phyloP scores from a whole-genome alignment of 1,140 invertebrate genomes.

The Propsilocerus akamusi region DNA sequence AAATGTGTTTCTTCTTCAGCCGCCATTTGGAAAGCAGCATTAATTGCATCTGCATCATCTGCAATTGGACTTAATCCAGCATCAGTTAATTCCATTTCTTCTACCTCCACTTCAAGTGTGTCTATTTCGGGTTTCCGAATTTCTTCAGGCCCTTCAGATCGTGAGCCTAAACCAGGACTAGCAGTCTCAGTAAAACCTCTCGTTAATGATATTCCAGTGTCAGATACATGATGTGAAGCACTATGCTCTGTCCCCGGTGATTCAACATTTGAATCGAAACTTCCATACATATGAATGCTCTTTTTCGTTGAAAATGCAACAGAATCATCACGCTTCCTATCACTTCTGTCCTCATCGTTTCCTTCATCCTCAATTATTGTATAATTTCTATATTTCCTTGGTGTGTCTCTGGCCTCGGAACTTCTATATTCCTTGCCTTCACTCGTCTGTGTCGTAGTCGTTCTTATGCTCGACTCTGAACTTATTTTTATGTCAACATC shows the following conservation, averaged over 20 bases:
- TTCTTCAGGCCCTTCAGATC: not conserved
- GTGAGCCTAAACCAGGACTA: constrained; percentile 15
- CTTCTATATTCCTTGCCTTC: not conserved
- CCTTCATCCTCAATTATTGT: constrained; percentile 10
- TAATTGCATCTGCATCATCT: constrained; percentile 22
- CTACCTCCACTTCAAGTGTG: constrained; percentile 22
- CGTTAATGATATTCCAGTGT: constrained; percentile 31
- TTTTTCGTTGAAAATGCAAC: constrained; percentile 30
- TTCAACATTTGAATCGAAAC: constrained; percentile 16
- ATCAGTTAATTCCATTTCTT: constrained; percentile 31
- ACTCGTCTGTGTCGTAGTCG: constrained; percentile 18
- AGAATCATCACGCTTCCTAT: constrained; percentile 24
- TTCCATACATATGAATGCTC: constrained; percentile 27
- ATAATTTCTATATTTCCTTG: constrained; percentile 13
- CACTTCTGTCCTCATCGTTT: constrained; percentile 12
- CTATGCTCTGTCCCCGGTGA: constrained; percentile 28
- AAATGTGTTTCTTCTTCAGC: constrained; percentile 21
- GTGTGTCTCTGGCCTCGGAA: not conserved
- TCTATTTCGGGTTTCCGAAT: not conserved
- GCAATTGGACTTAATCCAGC: constrained; percentile 31
- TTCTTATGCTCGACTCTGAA: constrained; percentile 29
- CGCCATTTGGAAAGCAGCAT: constrained; percentile 12
- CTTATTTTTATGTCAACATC: constrained; percentile 31
- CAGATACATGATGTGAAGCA: constrained; percentile 28
- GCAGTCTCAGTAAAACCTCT: constrained; percentile 28